Evolutionary conservation across 2,888 invertebrate species (phyloP).

Genomic region (Epirrhoe alternata): DNA sequence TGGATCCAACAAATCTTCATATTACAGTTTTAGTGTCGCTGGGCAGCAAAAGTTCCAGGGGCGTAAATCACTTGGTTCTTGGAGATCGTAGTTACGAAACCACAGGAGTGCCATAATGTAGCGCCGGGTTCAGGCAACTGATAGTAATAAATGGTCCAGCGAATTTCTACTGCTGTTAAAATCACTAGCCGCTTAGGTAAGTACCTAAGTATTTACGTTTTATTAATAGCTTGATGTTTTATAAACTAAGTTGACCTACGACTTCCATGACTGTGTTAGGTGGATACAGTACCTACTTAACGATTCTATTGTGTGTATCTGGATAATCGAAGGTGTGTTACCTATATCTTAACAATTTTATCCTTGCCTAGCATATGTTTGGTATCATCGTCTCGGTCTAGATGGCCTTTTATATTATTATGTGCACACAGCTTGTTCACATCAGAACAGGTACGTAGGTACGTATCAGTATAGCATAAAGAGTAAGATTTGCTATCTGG

Average conservation of each 20-base stretch:
- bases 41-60: constrained; percentile 55
- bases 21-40: constrained; percentile 54
- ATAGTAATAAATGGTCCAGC: constrained; percentile 65
- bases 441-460: no score
- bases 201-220: constrained; percentile 30
- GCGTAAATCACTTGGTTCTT: constrained; percentile 65
- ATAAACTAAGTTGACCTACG: no score
- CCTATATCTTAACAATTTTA: no score
- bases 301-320: no score
- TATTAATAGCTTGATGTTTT: background rate
- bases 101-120: constrained; percentile 66
- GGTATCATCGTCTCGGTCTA: no score
- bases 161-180: constrained; percentile 56
- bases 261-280: no score
- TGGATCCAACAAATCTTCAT: constrained; percentile 57
- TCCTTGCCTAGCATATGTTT: no score
- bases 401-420: no score
- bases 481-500: constrained; percentile 50
- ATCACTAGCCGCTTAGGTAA: constrained; percentile 46
- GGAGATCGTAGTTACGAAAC: constrained; percentile 64
- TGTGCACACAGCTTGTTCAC: background rate
- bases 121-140: constrained; percentile 54
- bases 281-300: no score
- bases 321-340: no score
- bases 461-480: constrained; percentile 19